These are phyloP conservation scores for Euborellia annulipes DNA, from an alignment of 1,140 invertebrate species.

Conservation along the genomic window DNA sequence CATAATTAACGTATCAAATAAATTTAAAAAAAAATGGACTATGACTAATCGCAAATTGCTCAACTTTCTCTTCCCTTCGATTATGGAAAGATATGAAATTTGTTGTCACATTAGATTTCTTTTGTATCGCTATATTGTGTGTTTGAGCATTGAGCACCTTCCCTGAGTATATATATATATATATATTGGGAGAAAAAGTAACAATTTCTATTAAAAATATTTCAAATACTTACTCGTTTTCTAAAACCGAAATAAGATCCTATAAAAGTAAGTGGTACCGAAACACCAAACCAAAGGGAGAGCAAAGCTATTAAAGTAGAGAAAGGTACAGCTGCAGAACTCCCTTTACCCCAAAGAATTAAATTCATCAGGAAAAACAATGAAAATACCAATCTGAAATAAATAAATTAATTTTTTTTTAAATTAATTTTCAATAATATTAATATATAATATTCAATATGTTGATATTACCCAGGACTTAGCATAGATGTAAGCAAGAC, in stretches of 20 bases:
- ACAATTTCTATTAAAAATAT: no score
- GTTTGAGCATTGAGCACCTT: no score
- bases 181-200: no score
- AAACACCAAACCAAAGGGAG: conserved; percentile 95
- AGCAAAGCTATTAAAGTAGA: conserved; percentile 93
- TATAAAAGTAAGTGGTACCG: conserved; percentile 91
- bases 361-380: conserved; percentile 95
- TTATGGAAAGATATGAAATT: no score
- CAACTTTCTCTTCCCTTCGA: no score
- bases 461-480: conserved; percentile 74
- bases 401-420: conserved; percentile 14
- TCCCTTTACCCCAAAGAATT: conserved; percentile 85
- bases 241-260: conserved; percentile 98
- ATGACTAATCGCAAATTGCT: no score
- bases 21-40: no score
- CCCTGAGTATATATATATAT: no score
- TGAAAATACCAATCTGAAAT: conserved; percentile 74
- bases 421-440: conserved; percentile 10
- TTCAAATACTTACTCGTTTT: conserved; percentile 56
- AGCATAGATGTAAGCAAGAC: conserved; percentile 89
- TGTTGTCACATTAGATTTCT: no score
- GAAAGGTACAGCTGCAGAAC: conserved; percentile 92
- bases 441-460: conserved; percentile 1
- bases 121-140: no score
- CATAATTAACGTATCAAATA: no score